phyloP scores from a whole-genome alignment of 2,888 invertebrate species.

The Megalurothrips usitatus region DNA sequence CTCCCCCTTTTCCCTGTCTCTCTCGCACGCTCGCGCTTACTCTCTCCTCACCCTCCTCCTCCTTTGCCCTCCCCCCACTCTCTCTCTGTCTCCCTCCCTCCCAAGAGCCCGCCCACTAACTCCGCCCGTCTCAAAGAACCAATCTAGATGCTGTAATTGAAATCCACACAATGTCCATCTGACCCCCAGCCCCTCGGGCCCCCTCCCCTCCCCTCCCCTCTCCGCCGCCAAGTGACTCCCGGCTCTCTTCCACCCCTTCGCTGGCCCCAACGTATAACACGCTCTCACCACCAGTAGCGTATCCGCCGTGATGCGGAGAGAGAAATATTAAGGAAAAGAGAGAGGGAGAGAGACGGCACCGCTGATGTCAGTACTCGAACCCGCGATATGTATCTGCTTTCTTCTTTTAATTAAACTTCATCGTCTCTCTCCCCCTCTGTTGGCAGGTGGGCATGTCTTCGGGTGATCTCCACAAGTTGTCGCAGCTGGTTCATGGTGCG shows the following conservation, averaged over 20 bases:
- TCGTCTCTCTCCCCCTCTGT: neutral
- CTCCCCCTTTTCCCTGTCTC: neutral
- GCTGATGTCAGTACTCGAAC: neutral
- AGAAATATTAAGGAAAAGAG: too few species aligned
- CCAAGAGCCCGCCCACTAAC: conserved; percentile 23
- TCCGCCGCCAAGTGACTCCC: conserved; percentile 5
- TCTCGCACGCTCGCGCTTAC: neutral
- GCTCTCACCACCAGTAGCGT: too few species aligned
- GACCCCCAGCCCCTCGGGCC: conserved; percentile 8
- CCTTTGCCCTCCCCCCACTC: neutral
- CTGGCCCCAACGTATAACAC: neutral
- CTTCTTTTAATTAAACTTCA: too few species aligned
- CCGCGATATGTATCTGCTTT: neutral
- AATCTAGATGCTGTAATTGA: conserved; percentile 26
- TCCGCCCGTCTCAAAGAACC: conserved; percentile 22
- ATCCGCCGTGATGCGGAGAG: too few species aligned
- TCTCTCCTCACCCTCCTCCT: neutral
- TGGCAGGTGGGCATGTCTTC: conserved; percentile 16
- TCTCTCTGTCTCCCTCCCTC: neutral
- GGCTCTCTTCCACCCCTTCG: neutral
- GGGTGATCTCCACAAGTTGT: too few species aligned
- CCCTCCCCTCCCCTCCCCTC: neutral
- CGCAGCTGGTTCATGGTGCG: too few species aligned
- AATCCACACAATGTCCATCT: conserved; percentile 26
- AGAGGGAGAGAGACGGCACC: neutral